phyloP scores from a whole-genome alignment of 2,888 invertebrate genomes.

The Scelioninae gen. 1 region DNA sequence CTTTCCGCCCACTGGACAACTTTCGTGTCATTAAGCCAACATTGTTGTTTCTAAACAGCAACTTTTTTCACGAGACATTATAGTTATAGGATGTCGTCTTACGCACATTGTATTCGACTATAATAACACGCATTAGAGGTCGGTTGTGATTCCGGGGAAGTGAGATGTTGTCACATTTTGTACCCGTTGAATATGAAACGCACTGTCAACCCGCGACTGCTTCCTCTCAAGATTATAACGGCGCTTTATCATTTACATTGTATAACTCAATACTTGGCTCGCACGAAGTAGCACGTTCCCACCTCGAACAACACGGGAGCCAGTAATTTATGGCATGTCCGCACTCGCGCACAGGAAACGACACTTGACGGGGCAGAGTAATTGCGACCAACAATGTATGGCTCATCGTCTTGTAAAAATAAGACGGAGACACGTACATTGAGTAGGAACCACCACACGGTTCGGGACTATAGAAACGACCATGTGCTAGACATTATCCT shows the following conservation, averaged over 20 bases:
- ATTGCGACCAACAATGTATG: slow-evolving; percentile 67
- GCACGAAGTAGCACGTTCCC: slow-evolving; percentile 68
- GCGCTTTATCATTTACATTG: slow-evolving; percentile 69
- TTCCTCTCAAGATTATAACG: slow-evolving; percentile 65
- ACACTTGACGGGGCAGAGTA: slow-evolving; percentile 64
- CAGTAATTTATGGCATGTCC: slow-evolving; percentile 64
- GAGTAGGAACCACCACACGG: slow-evolving; percentile 25
- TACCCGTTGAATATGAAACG: slow-evolving; percentile 57
- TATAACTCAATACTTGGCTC: slow-evolving; percentile 68
- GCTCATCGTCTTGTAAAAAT: slow-evolving; percentile 66
- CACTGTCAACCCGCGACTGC: slow-evolving; percentile 59
- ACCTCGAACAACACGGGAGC: slow-evolving; percentile 58
- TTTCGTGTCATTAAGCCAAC: too few species aligned
- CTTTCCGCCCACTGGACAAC: too few species aligned
- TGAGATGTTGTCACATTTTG: slow-evolving; percentile 59
- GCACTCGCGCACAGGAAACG: slow-evolving; percentile 67
- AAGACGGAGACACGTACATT: slow-evolving; percentile 42
- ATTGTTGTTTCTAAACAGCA: too few species aligned
- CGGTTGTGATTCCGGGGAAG: slow-evolving; percentile 49
- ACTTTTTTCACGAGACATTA: too few species aligned
- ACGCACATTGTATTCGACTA: too few species aligned
- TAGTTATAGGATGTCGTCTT: too few species aligned
- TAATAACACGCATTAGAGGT: slow-evolving; percentile 49
- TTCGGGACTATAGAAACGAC: too few species aligned
- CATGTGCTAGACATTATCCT: too few species aligned